Evolutionary conservation across 2,797 vertebrate species (phyloP).

Genomic region (Fratercula arctica): DNA sequence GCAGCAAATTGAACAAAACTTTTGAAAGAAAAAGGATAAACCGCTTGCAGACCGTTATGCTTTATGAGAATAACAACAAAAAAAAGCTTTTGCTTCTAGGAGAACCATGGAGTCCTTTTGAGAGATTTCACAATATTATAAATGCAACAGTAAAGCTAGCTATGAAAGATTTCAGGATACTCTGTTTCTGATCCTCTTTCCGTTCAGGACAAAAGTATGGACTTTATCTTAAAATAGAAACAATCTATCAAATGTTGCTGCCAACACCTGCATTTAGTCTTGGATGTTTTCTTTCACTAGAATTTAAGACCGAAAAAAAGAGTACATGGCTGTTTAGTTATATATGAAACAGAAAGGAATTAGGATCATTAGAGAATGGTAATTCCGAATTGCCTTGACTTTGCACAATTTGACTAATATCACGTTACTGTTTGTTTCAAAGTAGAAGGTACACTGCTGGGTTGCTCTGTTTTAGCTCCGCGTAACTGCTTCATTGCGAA

Average conservation of each 20-base stretch:
- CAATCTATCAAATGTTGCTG: not conserved
- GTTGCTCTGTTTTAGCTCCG: not conserved
- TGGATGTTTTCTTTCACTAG: not conserved
- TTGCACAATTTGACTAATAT: not conserved
- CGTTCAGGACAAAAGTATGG: not conserved
- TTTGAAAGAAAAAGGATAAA: not conserved
- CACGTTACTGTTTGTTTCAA: not conserved
- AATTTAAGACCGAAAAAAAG: not conserved
- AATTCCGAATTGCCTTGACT: not conserved
- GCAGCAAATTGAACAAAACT: not conserved
- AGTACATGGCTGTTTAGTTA: rapidly evolving
- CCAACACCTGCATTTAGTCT: not conserved
- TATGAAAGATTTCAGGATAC: not conserved
- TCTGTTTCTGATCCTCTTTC: not conserved
- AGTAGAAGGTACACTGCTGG: not conserved
- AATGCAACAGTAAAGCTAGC: not conserved
- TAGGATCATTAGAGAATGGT: not conserved
- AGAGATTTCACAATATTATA: not conserved
- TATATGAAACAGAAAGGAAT: not conserved
- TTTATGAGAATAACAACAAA: not conserved
- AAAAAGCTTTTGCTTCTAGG: not conserved
- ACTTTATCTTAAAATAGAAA: not conserved
- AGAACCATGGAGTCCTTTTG: not conserved
- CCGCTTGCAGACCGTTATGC: not conserved
- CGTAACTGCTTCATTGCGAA: not conserved